Evolutionary conservation across 53 echinoderm and acorn worm genomes (phyloP).

Genomic region (Stichopus horrens): DNA sequence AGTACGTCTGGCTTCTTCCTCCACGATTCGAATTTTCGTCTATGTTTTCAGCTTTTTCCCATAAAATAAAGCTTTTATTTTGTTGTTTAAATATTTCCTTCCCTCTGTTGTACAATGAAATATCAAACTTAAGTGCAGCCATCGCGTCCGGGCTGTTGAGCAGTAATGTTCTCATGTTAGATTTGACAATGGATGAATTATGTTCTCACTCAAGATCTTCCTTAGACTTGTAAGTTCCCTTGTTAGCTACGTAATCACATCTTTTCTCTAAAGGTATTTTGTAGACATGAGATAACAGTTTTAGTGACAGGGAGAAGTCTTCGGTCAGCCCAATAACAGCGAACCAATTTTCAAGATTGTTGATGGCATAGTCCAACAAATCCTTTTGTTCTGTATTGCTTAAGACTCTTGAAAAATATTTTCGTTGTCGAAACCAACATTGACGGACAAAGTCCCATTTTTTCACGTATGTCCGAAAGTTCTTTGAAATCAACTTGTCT

Average conservation of each 20-base stretch:
- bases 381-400: constrained; percentile 39
- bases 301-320: constrained; percentile 65
- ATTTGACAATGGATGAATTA: not conserved
- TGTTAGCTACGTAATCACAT: constrained; percentile 19
- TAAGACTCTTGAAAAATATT: constrained; percentile 53
- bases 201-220: not conserved
- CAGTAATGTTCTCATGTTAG: too few species aligned
- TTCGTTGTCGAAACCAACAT: too few species aligned
- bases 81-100: constrained; percentile 68
- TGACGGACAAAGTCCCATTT: constrained; percentile 24
- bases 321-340: constrained; percentile 70
- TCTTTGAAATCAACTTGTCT: constrained; percentile 59
- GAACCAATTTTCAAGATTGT: constrained; percentile 81
- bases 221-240: constrained; percentile 41
- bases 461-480: not conserved
- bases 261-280: constrained; percentile 59
- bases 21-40: too few species aligned
- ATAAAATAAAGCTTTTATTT: too few species aligned
- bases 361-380: constrained; percentile 54
- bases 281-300: constrained; percentile 62
- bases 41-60: too few species aligned
- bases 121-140: constrained; percentile 59
- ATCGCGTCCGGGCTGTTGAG: constrained; percentile 49
- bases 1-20: too few species aligned
- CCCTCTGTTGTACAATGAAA: constrained; percentile 63